Evolutionary conservation across 2,888 invertebrate genomes (phyloP).

Genomic region (Pseudoips prasinana): DNA sequence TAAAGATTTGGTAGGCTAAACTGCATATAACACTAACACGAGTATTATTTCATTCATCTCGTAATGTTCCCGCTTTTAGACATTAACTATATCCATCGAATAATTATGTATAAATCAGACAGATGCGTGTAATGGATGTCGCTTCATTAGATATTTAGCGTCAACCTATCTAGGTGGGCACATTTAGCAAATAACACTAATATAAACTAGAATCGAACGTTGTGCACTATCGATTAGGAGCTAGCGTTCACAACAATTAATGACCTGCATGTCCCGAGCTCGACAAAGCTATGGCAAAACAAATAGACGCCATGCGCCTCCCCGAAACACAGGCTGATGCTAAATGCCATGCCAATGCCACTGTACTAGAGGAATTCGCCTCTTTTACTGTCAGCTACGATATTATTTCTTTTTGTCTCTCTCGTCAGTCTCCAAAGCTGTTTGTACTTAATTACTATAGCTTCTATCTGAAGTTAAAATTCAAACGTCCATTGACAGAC

Average conservation of each 20-base stretch:
- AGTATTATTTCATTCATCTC: no score
- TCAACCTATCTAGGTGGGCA: slow-evolving; percentile 41
- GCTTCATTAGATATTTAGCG: slow-evolving; percentile 46
- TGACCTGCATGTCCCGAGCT: slow-evolving; percentile 80
- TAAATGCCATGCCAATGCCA: slow-evolving; percentile 28
- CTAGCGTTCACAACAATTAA: slow-evolving; percentile 81
- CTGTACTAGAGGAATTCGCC: slow-evolving; percentile 9
- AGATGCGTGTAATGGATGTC: slow-evolving; percentile 15
- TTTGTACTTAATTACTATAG: no score
- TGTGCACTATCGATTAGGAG: slow-evolving; percentile 79
- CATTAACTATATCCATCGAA: slow-evolving; percentile 14
- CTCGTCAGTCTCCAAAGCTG: no score
- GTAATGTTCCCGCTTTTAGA: slow-evolving; percentile 11
- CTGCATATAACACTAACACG: no score
- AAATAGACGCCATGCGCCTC: slow-evolving; percentile 76
- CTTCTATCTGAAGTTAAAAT: no score
- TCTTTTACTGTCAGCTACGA: no score
- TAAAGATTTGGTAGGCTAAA: slow-evolving; percentile 1
- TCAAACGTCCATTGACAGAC: no score
- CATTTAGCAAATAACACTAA: slow-evolving; percentile 79
- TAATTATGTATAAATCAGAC: slow-evolving; percentile 25
- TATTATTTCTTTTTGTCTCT: no score
- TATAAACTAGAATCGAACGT: slow-evolving; percentile 81
- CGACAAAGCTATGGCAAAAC: slow-evolving; percentile 81
- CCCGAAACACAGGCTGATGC: slow-evolving; percentile 59